Percentiles rank a stretch among this genome's conserved stretches.
phyloP scores from a whole-genome alignment of 1,140 invertebrate genomes.

The Cataglyphis hispanica region DNA sequence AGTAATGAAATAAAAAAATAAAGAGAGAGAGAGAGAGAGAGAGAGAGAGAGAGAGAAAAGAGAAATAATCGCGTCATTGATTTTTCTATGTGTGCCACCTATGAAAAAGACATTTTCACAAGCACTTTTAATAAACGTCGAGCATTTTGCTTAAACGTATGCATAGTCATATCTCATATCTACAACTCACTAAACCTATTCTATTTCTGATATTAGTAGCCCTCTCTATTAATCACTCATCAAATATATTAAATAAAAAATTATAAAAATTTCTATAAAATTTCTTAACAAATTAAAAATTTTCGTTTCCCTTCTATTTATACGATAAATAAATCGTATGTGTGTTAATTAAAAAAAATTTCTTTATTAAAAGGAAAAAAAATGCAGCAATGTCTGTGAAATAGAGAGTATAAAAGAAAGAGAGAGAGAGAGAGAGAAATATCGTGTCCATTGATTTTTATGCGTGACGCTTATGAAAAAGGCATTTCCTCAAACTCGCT shows the following conservation, averaged over 20 bases:
- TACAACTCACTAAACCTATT: background rate
- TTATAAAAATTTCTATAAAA: background rate
- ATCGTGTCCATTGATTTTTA: constrained; percentile 33
- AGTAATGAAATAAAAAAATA: background rate
- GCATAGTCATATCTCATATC: background rate
- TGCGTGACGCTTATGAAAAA: constrained; percentile 31
- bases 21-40: background rate
- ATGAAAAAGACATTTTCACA: constrained; percentile 35
- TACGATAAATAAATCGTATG: background rate
- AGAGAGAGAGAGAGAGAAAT: background rate
- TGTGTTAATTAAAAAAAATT: background rate
- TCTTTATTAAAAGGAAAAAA: background rate
- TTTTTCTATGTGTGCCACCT: constrained; percentile 13
- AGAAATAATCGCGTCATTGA: constrained; percentile 23
- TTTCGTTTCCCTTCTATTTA: background rate
- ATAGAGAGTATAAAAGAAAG: background rate
- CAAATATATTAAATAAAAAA: background rate
- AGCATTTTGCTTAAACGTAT: background rate
- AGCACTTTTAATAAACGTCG: constrained; percentile 1
- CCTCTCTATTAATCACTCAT: background rate
- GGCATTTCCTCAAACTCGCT: constrained; percentile 27
- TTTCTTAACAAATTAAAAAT: background rate
- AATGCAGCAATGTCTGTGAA: background rate
- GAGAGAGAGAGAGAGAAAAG: background rate
- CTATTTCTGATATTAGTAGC: background rate